These are phyloP conservation scores for Bujurquina vittata DNA, from an alignment of 2,113 vertebrate species.

Conservation along the genomic window DNA sequence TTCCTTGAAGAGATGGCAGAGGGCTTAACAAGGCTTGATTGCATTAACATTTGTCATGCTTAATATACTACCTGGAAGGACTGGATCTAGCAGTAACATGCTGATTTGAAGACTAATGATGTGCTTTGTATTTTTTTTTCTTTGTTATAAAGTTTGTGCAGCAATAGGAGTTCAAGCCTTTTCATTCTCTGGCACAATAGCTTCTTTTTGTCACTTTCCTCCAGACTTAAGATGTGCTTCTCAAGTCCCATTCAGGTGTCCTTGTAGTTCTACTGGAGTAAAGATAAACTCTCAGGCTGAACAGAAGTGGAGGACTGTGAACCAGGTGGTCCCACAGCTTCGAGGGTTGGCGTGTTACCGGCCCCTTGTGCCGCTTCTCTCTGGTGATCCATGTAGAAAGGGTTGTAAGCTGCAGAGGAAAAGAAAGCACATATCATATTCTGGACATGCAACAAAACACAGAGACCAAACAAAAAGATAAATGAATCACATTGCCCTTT, in stretches of 20 bases:
- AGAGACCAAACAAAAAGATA: constrained; percentile 28
- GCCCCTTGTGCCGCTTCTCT: constrained; percentile 48
- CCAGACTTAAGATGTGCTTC: constrained; percentile 6
- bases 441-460: constrained; percentile 20
- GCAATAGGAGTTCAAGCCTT: constrained; percentile 34
- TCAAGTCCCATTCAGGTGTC: constrained; percentile 55
- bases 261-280: constrained; percentile 37
- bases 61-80: constrained; percentile 65
- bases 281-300: constrained; percentile 50
- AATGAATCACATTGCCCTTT: constrained; percentile 34
- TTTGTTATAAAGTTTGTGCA: constrained; percentile 53
- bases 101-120: constrained; percentile 72
- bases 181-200: constrained; percentile 48
- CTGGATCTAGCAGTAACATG: constrained; percentile 60
- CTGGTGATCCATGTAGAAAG: constrained; percentile 66
- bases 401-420: constrained; percentile 60
- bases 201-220: constrained; percentile 16
- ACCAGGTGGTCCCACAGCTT: constrained; percentile 18
- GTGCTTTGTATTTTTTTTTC: constrained; percentile 55
- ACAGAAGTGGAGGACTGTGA: constrained; percentile 33
- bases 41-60: constrained; percentile 80
- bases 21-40: constrained; percentile 79
- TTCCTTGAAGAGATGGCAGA: constrained; percentile 60
- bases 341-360: constrained; percentile 14
- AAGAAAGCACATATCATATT: constrained; percentile 31